Evolutionary conservation across 2,797 vertebrate genomes (phyloP), one percentile per base, ranked within the genome.

Genomic region (Sebastes iracundus): DNA sequence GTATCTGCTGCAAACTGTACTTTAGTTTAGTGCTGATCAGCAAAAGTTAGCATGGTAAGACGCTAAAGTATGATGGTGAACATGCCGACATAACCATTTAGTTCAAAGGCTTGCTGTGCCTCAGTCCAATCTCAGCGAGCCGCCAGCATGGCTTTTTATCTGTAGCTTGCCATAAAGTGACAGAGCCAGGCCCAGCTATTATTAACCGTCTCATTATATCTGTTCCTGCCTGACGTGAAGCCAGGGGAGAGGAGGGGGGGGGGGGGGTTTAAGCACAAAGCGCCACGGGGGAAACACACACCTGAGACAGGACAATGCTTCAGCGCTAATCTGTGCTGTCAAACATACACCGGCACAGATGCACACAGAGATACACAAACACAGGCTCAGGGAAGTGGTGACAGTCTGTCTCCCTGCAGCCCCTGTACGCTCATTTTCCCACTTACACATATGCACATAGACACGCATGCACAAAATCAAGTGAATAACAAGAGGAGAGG

Each of bases 241-340:
- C 77, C 58, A 2, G 28, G 18, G 65, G 61, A 42, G 38, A 0
- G 14, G 2, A 6, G 3, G 32, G 10, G 10, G 9, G 5, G 9
- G 5, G 65, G 61, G 66, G 56, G 77, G 78, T 49, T 77, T 79
- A 64, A 82, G 75, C 86, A 84, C 72, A 85, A 49, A 86, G 46
- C n/a, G 12, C 79, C 87, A 65, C 69, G 12, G 80, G 88, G 84
- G 79, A 82, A 58, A 58, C 63, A 65, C 78, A 86, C 90, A 88
- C 83, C 92, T 87, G 81, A 87, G 87, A 86, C 85, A 68, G 38
- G 7, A 69, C 82, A 70, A 79, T 70, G 67, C 81, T 74, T 64
- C 74, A 64, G 8, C 13, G 11, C 72, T 90, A 83, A 92, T 88
- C 86, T 86, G 64, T 79, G 68, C 78, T 88, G 80, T 90, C 81